Percentiles rank a stretch among this genome's conserved stretches.
Conservation (phyloP, 2,888 invertebrate genomes). For the Drosophila paranaensis region DNA sequence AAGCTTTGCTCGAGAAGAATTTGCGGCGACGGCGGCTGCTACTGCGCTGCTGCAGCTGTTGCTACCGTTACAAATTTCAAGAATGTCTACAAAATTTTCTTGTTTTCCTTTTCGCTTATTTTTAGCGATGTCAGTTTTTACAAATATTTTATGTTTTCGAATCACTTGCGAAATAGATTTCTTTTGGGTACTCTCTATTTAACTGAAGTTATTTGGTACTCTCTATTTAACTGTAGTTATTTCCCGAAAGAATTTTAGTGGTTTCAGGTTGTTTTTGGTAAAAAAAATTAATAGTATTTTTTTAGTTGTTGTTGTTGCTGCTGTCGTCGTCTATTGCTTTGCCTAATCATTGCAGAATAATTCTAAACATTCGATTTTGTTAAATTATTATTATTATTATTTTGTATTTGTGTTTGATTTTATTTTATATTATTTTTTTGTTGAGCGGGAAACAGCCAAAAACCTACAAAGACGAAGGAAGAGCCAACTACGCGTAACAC, state of each 20-base stretch:
- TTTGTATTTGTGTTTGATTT: no score
- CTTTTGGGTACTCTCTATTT: conserved; percentile 6
- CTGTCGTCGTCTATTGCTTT: conserved; percentile 44
- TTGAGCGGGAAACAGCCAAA: conserved; percentile 76
- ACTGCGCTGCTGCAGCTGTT: background rate
- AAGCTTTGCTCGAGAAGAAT: conserved; percentile 2
- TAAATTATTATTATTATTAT: background rate
- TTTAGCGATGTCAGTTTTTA: conserved; percentile 13
- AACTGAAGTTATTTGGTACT: conserved; percentile 7
- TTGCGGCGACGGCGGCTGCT: background rate
- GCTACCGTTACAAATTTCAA: background rate
- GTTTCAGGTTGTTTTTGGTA: conserved; percentile 37
- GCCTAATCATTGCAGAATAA: conserved; percentile 26
- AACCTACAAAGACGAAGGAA: conserved; percentile 74
- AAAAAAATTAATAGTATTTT: conserved; percentile 19
- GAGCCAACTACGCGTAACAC: conserved; percentile 68
- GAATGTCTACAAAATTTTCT: conserved; percentile 16
- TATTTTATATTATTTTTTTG: conserved; percentile 33
- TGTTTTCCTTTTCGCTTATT: conserved; percentile 13
- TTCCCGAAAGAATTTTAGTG: conserved; percentile 24
- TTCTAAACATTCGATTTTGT: conserved; percentile 23
- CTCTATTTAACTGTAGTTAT: conserved; percentile 11
- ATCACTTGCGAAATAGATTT: conserved; percentile 14
- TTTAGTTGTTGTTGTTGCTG: conserved; percentile 13
- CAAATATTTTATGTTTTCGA: conserved; percentile 7